phyloP scores from a whole-genome alignment of 2,888 invertebrate genomes.

The Smittia aterrima region DNA sequence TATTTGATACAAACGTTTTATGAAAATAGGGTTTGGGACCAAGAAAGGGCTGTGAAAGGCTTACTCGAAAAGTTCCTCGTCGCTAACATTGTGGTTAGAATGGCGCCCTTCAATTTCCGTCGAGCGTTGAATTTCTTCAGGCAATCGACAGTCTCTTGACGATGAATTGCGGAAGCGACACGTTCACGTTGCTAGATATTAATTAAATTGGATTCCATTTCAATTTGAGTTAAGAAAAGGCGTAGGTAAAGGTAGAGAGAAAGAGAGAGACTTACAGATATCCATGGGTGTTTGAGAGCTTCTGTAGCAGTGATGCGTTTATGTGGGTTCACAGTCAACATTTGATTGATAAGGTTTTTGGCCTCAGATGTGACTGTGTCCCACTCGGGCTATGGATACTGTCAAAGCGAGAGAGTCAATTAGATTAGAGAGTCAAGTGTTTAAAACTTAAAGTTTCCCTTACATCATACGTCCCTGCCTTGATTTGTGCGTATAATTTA shows the following conservation, averaged over 20 bases:
- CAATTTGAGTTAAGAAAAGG: background rate
- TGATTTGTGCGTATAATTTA: conserved; percentile 94
- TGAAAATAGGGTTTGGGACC: conserved; percentile 32
- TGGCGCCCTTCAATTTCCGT: conserved; percentile 96
- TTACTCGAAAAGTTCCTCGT: conserved; percentile 93
- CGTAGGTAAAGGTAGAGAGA: background rate
- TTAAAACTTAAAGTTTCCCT: background rate
- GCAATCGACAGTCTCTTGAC: conserved; percentile 97
- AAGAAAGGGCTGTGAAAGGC: conserved; percentile 71
- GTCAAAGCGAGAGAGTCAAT: conserved; percentile 65
- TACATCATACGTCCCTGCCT: conserved; percentile 49
- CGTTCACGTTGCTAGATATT: conserved; percentile 79
- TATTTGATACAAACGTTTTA: conserved; percentile 38
- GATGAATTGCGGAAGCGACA: conserved; percentile 92
- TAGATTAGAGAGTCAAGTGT: background rate
- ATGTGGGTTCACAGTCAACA: conserved; percentile 93
- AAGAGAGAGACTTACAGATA: conserved; percentile 59
- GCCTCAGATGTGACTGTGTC: conserved; percentile 97
- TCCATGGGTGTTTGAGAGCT: conserved; percentile 97
- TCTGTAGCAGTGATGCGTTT: conserved; percentile 94
- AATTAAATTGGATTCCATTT: background rate
- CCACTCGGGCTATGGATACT: conserved; percentile 98
- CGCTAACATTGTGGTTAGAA: conserved; percentile 64
- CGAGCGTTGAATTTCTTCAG: conserved; percentile 99
- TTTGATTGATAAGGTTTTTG: conserved; percentile 95